phyloP scores from a whole-genome alignment of 2,888 invertebrate species.

The Parasteatoda lunata region DNA sequence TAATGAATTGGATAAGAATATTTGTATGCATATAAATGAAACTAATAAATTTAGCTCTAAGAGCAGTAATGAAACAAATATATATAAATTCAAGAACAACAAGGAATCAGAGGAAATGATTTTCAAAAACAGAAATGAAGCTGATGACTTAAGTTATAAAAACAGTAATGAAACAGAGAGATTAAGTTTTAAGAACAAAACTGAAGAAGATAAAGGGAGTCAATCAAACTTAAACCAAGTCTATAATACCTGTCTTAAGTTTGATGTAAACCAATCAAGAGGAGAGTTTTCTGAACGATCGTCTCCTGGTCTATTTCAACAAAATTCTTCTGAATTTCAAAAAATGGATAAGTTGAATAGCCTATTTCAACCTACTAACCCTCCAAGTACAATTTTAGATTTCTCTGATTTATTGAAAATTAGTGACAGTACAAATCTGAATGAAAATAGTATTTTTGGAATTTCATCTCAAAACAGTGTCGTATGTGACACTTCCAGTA shows the following conservation, averaged over 20 bases:
- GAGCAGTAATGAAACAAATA: neutral
- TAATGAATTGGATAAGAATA: too few relatives aligned
- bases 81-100: neutral
- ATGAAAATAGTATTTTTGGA: constrained; percentile 44
- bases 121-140: neutral
- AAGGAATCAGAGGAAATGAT: neutral
- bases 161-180: neutral
- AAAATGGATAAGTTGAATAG: constrained; percentile 5
- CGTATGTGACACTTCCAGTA: neutral
- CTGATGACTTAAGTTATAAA: neutral
- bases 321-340: constrained; percentile 3
- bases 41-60: neutral
- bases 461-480: constrained; percentile 7
- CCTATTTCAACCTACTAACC: constrained; percentile 11
- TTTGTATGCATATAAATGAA: too few relatives aligned
- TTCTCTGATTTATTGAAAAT: constrained; percentile 50
- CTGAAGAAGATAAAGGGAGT: neutral
- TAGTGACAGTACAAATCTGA: constrained; percentile 28
- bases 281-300: constrained; percentile 33
- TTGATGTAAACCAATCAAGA: constrained; percentile 54
- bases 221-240: constrained; percentile 16
- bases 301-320: neutral
- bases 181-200: neutral
- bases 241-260: constrained; percentile 45
- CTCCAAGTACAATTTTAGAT: constrained; percentile 46